Base-by-base conservation (phyloP, 1,140 invertebrate species). In the Nomia melanderi region DNA sequence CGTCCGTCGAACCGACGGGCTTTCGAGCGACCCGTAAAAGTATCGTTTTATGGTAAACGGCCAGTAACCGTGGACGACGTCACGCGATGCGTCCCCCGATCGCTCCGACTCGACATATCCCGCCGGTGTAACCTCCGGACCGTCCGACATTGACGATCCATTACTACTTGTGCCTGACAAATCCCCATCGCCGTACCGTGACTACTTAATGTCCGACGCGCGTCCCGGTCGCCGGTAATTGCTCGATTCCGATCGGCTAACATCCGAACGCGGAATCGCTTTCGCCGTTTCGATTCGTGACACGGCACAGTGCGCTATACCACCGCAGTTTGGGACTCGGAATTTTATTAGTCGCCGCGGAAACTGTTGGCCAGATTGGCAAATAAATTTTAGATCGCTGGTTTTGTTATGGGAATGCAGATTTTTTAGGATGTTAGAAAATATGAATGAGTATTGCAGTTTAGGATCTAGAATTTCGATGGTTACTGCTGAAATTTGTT, bases 111-210 rank as follows among this genome's bases (percentile, higher is more conserved):
- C 31, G 71, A 54, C 62, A 54, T 54, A 74, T 66, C 47, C 41
- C 62, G 53, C 9, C 50, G 73, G 41, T 33, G 57, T 29, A 29
- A 69, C 65, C 23, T 25, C 20, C 23, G 25, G 4, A 27, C 20
- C 33, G 62, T 29, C 54, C 57, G 73, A 76, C 73, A 69, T 69
- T 76, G 73, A 76, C 73, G 64, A 76, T 76, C 65, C 65, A 60
- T 76, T 76, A 69, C 65, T 76, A 76, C 73, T 69, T 50, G 65
- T 27, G 65, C 14, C 73, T 59, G 65, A 76, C 73, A 69, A 76
- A 76, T 76, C 73, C 73, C 65, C 31, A 2, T 50, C 20, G 64
- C 31, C 33, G 36, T 20, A 47, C 41, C 36, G 23, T 69, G 64
- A 76, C 71, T 74, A 66, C 71, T 74, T 74, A 74, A 74, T 56